Evolutionary conservation across 2,113 vertebrate genomes (phyloP).

Genomic region (Nycticorax nycticorax): DNA sequence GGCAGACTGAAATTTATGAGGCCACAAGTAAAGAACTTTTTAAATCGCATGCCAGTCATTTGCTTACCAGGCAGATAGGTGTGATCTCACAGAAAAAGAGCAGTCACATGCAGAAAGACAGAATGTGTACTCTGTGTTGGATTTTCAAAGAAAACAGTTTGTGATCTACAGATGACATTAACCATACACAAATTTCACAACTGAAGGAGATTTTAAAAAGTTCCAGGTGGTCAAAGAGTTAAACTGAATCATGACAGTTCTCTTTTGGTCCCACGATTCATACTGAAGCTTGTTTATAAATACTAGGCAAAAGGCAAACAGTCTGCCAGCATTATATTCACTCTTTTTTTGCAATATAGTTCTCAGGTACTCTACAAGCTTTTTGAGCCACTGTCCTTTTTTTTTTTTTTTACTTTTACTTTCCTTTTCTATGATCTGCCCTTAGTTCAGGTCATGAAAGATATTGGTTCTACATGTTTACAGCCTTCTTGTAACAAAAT

Average conservation of each 20-base stretch:
- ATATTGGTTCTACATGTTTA: neutral
- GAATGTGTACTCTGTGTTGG: too few relatives aligned
- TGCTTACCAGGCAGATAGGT: neutral
- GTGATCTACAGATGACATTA: neutral
- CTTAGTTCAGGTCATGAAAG: neutral
- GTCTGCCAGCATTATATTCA: neutral
- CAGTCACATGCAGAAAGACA: neutral
- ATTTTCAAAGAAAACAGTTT: neutral
- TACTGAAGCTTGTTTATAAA: neutral
- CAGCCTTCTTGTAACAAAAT: neutral
- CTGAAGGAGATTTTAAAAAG: neutral
- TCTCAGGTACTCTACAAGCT: neutral
- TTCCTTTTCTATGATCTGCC: neutral
- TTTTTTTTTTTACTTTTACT: neutral
- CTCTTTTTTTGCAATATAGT: neutral
- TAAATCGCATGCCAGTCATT: accelerated
- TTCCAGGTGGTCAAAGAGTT: neutral
- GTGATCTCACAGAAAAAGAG: neutral
- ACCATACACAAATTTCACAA: neutral
- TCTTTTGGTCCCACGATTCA: neutral
- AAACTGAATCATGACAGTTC: neutral
- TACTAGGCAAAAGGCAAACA: neutral
- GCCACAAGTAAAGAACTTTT: neutral
- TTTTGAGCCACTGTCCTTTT: neutral
- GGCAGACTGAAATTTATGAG: neutral